A percentile compares a stretch with the other conserved stretches of the same genome.
phyloP scores from a whole-genome alignment of 2,888 invertebrate genomes.

The Sarcophaga carnaria region DNA sequence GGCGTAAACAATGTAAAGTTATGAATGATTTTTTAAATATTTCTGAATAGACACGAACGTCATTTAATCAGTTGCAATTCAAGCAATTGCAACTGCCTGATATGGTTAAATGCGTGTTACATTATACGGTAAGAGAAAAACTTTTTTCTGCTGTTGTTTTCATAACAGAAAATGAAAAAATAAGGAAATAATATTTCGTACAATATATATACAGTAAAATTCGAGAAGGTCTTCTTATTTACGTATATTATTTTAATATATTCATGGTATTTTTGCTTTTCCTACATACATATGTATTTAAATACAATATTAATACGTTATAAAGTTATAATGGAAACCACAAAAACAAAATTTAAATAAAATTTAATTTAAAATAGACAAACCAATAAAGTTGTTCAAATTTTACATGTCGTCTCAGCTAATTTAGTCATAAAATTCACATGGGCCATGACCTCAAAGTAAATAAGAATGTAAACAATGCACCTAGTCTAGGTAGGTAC shows the following conservation, averaged over 20 bases:
- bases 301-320: background rate
- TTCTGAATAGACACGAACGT: background rate
- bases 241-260: no score
- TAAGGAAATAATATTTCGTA: no score
- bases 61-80: no score
- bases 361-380: constrained; percentile 45
- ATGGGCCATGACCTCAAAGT: constrained; percentile 63
- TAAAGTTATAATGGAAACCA: background rate
- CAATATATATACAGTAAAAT: no score
- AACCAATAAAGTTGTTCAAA: constrained; percentile 44
- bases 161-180: no score
- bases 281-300: no score
- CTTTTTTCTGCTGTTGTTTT: no score
- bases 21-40: background rate
- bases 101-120: no score
- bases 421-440: constrained; percentile 14
- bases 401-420: constrained; percentile 13
- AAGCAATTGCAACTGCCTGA: no score
- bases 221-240: no score
- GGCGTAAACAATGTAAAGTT: background rate
- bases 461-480: constrained; percentile 55
- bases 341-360: background rate
- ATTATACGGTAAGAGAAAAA: no score
- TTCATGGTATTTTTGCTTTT: no score
- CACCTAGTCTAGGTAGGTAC: constrained; percentile 28